Base-by-base conservation (phyloP, 2,888 invertebrate species). In the Leptura quadrifasciata region DNA sequence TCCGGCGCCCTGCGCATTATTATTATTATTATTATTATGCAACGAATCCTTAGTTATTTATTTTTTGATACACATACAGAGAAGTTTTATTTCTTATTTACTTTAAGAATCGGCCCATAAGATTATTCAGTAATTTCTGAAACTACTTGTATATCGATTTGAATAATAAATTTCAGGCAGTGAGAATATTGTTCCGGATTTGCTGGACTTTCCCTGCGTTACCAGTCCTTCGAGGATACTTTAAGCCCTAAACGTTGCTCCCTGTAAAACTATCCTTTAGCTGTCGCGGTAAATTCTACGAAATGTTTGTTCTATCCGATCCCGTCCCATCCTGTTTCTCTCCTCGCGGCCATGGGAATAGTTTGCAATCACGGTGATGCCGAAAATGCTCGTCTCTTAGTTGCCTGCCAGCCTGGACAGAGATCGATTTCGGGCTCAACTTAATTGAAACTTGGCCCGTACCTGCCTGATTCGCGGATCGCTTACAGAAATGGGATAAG, bases 401-500 rank as follows among this genome's bases (percentile, higher is more conserved):
- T 31, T 54, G 52, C 55, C 31, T 20, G 27, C 60, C 65, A 67
- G 60, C 58, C 67, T 68, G 60, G 60, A 63, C 74, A 58, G 60
- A 74, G 75, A 75, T 75, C 75, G 70, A 75, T 75, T 63, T 64
- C 10, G 75, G 74, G 31, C 39, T 35, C 63, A 52, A 63, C 54
- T 70, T 75, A 75, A 75, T 75, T 75, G 75, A 75, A 75, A 75
- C 70, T 71, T 70, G 63, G 57, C 61, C 70, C 61, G 27, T 75
- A 75, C 75, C 75, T 71, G 61, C 17, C 61, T 61, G 65, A 55
- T 73, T 60, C 74, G 68, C 74, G 74, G 67, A 73, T 65, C 65
- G 31, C 31, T 57, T 55, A 31, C 74, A 68, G 58, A 57, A 57
- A 60, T 68, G 74, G 67, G 71, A 74, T 74, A 74, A 74, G 71